phyloP scores from a whole-genome alignment of 2,113 vertebrate species.

The Calcarius ornatus region DNA sequence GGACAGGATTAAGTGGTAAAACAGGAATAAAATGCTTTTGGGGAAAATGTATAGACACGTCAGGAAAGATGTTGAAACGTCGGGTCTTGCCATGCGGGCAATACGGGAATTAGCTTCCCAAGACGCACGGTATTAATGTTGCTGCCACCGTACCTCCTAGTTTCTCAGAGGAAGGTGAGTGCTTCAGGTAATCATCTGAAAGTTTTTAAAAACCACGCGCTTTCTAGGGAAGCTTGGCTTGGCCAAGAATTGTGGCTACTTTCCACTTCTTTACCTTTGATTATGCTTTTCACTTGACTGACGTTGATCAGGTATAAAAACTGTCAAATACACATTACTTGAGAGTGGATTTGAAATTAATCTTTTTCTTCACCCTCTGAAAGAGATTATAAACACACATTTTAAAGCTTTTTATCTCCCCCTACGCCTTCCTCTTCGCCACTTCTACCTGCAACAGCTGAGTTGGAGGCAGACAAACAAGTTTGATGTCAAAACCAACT shows the following conservation, averaged over 20 bases:
- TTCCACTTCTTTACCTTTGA: not conserved
- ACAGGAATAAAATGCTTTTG: fast-evolving
- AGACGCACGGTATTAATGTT: not conserved
- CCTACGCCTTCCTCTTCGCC: fast-evolving
- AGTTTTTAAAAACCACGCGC: not conserved
- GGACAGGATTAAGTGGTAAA: not conserved
- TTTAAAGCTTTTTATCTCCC: not conserved
- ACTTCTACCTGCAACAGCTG: not conserved
- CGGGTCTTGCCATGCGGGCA: not conserved
- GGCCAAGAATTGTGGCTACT: not conserved
- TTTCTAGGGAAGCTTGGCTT: not conserved
- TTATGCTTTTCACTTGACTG: not conserved
- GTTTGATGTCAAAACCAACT: not conserved
- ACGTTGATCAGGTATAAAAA: not conserved
- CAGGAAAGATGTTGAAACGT: not conserved
- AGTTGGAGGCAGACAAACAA: not conserved
- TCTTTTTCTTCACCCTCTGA: not conserved
- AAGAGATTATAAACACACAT: not conserved
- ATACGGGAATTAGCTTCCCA: not conserved
- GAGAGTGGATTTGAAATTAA: not conserved
- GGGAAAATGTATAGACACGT: not conserved
- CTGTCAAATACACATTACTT: not conserved
- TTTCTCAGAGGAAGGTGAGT: not conserved
- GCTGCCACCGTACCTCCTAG: not conserved
- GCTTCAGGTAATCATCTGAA: not conserved